phyloP scores from a whole-genome alignment of 2,113 vertebrate genomes.

The Euleptes europaea region DNA sequence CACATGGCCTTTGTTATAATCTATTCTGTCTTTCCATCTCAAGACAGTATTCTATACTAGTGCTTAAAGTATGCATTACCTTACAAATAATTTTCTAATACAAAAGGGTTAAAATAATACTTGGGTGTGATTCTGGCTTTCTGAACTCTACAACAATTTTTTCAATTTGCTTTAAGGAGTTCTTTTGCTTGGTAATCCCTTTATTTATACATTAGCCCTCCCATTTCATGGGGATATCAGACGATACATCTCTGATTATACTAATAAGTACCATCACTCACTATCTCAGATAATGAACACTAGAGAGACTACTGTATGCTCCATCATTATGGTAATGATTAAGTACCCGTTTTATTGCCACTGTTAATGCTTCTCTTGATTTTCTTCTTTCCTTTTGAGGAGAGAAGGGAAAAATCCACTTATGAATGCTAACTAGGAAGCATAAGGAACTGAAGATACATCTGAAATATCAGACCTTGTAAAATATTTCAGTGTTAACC shows the following conservation, averaged over 20 bases:
- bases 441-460: not conserved
- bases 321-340: conserved; percentile 39
- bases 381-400: conserved; percentile 7
- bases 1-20: not conserved
- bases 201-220: conserved; percentile 31
- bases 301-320: conserved; percentile 8
- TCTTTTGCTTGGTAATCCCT: conserved; percentile 15
- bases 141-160: not conserved
- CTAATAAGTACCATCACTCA: conserved; percentile 43
- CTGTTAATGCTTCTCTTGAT: conserved; percentile 13
- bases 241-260: conserved; percentile 32
- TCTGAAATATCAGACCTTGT: not conserved
- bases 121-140: not conserved
- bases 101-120: not conserved
- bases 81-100: not conserved
- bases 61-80: not conserved
- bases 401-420: not conserved
- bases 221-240: not conserved
- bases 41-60: conserved; percentile 3
- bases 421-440: not conserved
- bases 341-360: conserved; percentile 34
- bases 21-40: not conserved
- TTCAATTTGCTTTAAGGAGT: not conserved
- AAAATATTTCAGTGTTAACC: not conserved
- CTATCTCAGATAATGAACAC: conserved; percentile 33